A percentile compares a stretch with the other conserved stretches of the same genome.
phyloP scores from a whole-genome alignment of 2,888 invertebrate species.

The Chalcis sispes region DNA sequence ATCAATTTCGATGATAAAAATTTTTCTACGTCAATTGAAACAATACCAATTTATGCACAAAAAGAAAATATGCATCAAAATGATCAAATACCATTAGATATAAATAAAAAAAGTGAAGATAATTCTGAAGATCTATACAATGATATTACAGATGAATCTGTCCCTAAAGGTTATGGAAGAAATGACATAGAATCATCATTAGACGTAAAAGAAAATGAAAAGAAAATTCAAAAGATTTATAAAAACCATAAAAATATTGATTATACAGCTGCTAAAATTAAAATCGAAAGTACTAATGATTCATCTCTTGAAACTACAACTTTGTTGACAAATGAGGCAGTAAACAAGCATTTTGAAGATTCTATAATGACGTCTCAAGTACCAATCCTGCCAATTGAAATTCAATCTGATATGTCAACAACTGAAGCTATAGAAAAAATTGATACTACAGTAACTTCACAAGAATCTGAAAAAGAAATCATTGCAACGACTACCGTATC shows the following conservation, averaged over 20 bases:
- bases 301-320: conserved; percentile 23
- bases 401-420: conserved; percentile 70
- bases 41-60: background rate
- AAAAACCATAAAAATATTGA: conserved; percentile 52
- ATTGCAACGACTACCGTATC: conserved; percentile 57
- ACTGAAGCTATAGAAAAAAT: conserved; percentile 63
- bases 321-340: conserved; percentile 1
- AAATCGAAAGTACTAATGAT: conserved; percentile 45
- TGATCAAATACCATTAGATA: background rate
- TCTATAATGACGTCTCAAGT: conserved; percentile 69
- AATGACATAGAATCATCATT: conserved; percentile 53
- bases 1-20: no score
- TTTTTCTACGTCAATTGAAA: background rate
- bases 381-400: conserved; percentile 72
- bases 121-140: conserved; percentile 72
- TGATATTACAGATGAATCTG: conserved; percentile 69
- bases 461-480: conserved; percentile 58
- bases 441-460: conserved; percentile 54
- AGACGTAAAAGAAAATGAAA: conserved; percentile 50
- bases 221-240: conserved; percentile 55
- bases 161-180: conserved; percentile 61
- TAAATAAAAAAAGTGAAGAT: conserved; percentile 64
- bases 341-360: conserved; percentile 65
- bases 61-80: background rate
- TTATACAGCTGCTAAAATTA: conserved; percentile 32